These are phyloP conservation scores for Rhamnusium bicolor DNA, from an alignment of 2,888 invertebrate genomes.

Conservation along the genomic window DNA sequence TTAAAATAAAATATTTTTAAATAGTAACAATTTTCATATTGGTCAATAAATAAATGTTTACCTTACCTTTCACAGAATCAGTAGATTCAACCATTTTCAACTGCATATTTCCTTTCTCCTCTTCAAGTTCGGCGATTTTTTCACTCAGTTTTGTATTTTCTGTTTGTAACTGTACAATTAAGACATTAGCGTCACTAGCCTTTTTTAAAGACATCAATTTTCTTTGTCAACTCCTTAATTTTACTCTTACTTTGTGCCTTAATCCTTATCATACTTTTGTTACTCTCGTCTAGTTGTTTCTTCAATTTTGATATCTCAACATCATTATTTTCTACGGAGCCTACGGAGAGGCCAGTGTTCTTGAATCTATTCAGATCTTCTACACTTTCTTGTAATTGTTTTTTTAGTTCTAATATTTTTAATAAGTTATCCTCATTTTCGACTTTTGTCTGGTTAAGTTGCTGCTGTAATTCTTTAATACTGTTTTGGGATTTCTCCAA, in stretches of 20 bases:
- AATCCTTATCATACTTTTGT: conserved; percentile 84
- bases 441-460: conserved; percentile 45
- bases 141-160: conserved; percentile 79
- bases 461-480: conserved; percentile 39
- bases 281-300: conserved; percentile 82
- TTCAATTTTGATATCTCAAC: conserved; percentile 74
- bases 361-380: conserved; percentile 44
- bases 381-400: conserved; percentile 55
- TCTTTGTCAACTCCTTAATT: conserved; percentile 84
- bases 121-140: conserved; percentile 84
- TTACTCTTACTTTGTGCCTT: conserved; percentile 82
- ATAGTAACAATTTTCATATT: too few relatives aligned
- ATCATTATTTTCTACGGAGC: conserved; percentile 57
- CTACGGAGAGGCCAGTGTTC: conserved; percentile 46
- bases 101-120: conserved; percentile 93
- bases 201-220: conserved; percentile 79
- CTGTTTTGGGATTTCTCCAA: not conserved
- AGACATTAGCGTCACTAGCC: conserved; percentile 79
- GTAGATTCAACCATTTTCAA: conserved; percentile 84
- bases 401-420: conserved; percentile 56
- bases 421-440: conserved; percentile 47
- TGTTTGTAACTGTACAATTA: conserved; percentile 77
- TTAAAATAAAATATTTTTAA: too few relatives aligned
- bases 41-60: not conserved
- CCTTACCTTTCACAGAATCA: conserved; percentile 50